Conservation (phyloP, 2,797 vertebrate species). For the Micrastur ruficollis region DNA sequence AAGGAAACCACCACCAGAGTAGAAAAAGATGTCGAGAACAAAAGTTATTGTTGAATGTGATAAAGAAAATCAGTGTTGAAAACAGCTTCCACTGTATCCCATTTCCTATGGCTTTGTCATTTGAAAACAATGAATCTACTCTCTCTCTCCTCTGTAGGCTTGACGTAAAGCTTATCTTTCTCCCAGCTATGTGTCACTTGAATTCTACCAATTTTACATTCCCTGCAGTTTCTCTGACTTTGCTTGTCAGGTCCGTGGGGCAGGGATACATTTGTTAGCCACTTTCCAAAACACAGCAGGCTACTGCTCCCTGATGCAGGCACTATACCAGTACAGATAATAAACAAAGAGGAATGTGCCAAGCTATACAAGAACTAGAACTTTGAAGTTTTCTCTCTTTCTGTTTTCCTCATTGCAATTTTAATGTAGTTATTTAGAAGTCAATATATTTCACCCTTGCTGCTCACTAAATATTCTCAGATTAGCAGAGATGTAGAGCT, state of each 20-base stretch:
- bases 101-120: not conserved
- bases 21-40: constrained; percentile 43
- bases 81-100: constrained; percentile 7
- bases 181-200: not conserved
- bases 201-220: not conserved
- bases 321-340: constrained; percentile 14
- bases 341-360: not conserved
- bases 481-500: not conserved
- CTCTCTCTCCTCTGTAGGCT: not conserved
- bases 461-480: not conserved
- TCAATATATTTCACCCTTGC: constrained; percentile 11
- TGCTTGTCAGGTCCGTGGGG: not conserved
- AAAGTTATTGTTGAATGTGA: constrained; percentile 46
- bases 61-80: constrained; percentile 33
- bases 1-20: constrained; percentile 14
- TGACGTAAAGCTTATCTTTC: not conserved
- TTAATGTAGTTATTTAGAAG: constrained; percentile 10
- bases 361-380: not conserved
- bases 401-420: constrained; percentile 2
- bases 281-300: not conserved
- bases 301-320: not conserved
- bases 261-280: not conserved
- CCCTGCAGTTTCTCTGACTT: not conserved
- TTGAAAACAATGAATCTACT: not conserved
- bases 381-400: constrained; percentile 1